Base-by-base conservation (phyloP, 2,113 vertebrate genomes). In the Eretmochelys imbricata region DNA sequence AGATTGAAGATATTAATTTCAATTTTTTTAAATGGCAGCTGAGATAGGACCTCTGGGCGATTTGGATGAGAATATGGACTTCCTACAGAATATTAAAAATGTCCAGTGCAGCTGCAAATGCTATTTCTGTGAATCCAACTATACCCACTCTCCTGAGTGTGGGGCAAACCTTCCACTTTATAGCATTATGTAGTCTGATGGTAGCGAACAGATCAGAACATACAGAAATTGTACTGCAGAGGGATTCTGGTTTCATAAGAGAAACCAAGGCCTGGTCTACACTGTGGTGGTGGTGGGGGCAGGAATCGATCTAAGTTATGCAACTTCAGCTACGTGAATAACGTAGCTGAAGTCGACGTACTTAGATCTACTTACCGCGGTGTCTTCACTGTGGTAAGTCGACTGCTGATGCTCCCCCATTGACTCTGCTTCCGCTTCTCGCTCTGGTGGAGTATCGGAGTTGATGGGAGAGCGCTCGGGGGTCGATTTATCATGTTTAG, bases 1-100 rank as follows among this genome's bases (percentile, higher is more conserved):
- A 49, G 75, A 48, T 25, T 31, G 76, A 29, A 53, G 5, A 72
- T n/a, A 29, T 22, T 57, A 29, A 1, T 0, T 3, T 76, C 4
- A 2, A 1, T 10, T 17, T 55, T 50, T 3, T 0, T 0, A 31
- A 91, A 54, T 35, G 8, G 22, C 7, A 57, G 1, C 1, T 0
- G 3, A 53, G 0, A 5, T 38, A 17, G 82, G 42, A 59, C 72
- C 17, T 9, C 14, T 7, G 0, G 1, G 82, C 35, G n/a, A 6
- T 59, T 38, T 1, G 0, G 27, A 27, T 59, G 57, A 49, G 76
- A 17, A 49, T 7, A 27, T 14, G 11, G 27, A 17, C 46, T 25
- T 17, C 48, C 78, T 19, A 29, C 35, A 17, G n/a, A 35, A 69
- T 69, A 69, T 6, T 69, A 13, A 69, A n/a, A 69, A 69, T 16